These are phyloP conservation scores for Pristionchus exspectatus DNA, from an alignment of 2,888 invertebrate species.

Conservation along the genomic window DNA sequence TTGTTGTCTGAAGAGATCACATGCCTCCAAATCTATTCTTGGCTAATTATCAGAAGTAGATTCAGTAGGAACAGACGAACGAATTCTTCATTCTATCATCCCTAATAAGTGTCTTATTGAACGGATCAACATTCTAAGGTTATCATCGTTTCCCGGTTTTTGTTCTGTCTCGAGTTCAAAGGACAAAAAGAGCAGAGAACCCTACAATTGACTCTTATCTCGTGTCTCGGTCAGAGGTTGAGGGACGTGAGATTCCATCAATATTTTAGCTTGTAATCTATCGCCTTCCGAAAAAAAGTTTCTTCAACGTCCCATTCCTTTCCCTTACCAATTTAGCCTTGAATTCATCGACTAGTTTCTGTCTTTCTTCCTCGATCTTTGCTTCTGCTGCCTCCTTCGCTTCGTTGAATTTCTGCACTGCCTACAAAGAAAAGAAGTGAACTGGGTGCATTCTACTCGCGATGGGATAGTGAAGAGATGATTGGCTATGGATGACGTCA, in stretches of 20 bases:
- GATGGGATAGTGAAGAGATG: too few species aligned
- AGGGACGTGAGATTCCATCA: background rate
- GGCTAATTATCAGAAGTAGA: background rate
- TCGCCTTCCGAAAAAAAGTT: too few species aligned
- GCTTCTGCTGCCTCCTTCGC: constrained; percentile 20
- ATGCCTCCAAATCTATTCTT: background rate
- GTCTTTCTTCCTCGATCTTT: constrained; percentile 45
- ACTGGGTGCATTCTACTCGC: background rate
- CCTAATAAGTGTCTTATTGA: too few species aligned
- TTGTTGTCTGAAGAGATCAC: background rate
- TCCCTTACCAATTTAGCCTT: constrained; percentile 29
- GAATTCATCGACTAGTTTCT: constrained; percentile 3
- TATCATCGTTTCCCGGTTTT: background rate
- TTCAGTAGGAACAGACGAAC: too few species aligned
- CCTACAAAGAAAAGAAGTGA: background rate
- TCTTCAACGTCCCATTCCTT: background rate
- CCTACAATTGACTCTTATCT: background rate
- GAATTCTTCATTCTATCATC: too few species aligned
- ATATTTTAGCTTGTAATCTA: background rate
- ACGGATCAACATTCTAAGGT: background rate
- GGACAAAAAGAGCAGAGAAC: background rate
- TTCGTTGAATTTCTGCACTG: constrained; percentile 38
- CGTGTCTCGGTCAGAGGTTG: background rate
- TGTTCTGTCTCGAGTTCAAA: background rate
- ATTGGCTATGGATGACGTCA: background rate